Evolutionary conservation across 2,888 invertebrate species (phyloP), one percentile per base, ranked within the genome.

Genomic region (Rapana venosa): DNA sequence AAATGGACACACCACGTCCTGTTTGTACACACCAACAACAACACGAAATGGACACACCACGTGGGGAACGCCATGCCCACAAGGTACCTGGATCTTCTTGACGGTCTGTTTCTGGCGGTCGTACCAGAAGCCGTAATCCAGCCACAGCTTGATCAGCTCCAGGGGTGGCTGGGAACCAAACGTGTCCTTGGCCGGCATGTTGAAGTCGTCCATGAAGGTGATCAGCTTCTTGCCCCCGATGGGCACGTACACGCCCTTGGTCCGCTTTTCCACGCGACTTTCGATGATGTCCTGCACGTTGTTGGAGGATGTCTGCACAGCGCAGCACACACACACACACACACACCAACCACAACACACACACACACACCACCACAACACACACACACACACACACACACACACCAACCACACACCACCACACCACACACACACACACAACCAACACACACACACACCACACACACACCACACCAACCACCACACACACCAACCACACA

Each of bases 61-160:
- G 4, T 47, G 47, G 8, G 47, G 47, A 47, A 47, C 2, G 4
- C 47, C 47, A 47, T 47, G 47, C 47, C 47, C 36, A 26, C 66
- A 20, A n/a, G n/a, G n/a, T 92, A 97, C 97, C 97, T 97, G 97
- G 89, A 98, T 97, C 93, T 97, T 97, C 95, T 97, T 98, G 94
- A 97, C 97, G 95, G 97, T 97, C 96, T 98, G 98, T 95, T 98
- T 98, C 91, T 96, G 96, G 1, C 98, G 96, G 95, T 98, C 98
- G 95, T 98, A 98, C 98, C 98, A 98, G 96, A 98, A 98, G 1
- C 98, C 98, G 95, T 98, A 98, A 96, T 98, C 98, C 90, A 98
- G 97, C 98, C 98, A 98, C 93, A 98, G 97, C 32, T 98, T 97
- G 87, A 98, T 97, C 86, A 98, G 96, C 96, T 98, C 98, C 15